These are phyloP conservation scores for Noturus placidus DNA, from an alignment of 2,113 vertebrate genomes.

Conservation along the genomic window DNA sequence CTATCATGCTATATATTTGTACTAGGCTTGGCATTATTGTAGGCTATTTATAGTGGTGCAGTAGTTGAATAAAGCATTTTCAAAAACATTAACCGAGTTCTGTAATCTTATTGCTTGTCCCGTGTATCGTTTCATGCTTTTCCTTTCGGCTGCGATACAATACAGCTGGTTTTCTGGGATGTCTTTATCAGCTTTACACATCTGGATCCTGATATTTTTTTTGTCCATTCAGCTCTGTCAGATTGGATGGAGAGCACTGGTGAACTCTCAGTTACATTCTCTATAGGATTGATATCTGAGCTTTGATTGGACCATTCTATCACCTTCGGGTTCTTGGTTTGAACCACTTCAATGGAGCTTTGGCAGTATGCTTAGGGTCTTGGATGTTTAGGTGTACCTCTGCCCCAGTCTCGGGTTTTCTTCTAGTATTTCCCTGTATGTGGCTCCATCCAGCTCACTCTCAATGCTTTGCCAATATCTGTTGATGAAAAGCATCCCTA, in stretches of 20 bases:
- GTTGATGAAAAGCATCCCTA: not conserved
- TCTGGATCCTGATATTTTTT: not conserved
- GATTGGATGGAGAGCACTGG: not conserved
- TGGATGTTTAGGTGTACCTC: not conserved
- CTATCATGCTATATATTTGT: slow-evolving; percentile 69
- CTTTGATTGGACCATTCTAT: not conserved
- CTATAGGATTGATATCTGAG: not conserved
- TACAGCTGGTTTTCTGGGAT: not conserved
- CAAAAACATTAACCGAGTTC: slow-evolving; percentile 54
- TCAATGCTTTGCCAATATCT: not conserved
- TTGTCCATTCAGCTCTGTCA: not conserved
- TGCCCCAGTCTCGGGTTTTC: not conserved
- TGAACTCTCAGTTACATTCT: not conserved
- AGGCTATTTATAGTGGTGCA: slow-evolving; percentile 73
- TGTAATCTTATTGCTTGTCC: slow-evolving; percentile 6
- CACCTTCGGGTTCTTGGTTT: not conserved
- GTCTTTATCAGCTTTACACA: not conserved
- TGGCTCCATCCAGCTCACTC: not conserved
- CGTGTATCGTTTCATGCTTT: not conserved
- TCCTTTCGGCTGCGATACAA: not conserved
- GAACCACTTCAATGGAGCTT: not conserved
- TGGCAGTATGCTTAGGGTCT: not conserved
- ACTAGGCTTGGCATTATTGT: slow-evolving; percentile 65
- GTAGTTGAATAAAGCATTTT: slow-evolving; percentile 79
- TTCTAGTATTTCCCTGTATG: not conserved